Evolutionary conservation across 2,888 invertebrate species (phyloP), one percentile per base, ranked within the genome.

Genomic region (Agapetus fuscipes): DNA sequence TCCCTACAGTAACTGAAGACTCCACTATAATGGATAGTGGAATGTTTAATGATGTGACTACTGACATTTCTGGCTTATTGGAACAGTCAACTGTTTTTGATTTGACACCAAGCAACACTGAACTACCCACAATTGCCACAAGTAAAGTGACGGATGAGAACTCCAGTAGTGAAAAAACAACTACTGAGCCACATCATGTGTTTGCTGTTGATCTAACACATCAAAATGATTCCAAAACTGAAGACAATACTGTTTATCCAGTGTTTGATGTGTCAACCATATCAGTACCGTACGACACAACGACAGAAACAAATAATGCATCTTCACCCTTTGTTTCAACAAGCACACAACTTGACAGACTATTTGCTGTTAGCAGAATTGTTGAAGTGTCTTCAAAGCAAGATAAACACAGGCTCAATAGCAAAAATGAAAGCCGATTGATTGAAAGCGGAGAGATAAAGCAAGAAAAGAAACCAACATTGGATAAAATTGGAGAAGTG

Each of bases 401-500:
- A 53, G 74, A 74, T 20, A 76, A 75, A 54, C 64, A 72, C 34
- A 71, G 72, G 13, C 51, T 71, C 6, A 72, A 74, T 45, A 72
- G 72, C 47, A 72, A 75, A 39, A 72, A 69, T 47, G 59, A 66
- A 54, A 68, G 69, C 2, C 64, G 71, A 14, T 57, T 64, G 7
- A 66, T 72, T 32, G 71, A 72, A 55, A 66, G 68, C 49, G 67
- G 71, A 0, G 57, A 66, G 52, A 60, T 72, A 2, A 67, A 66
- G 52, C 60, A 76, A n/a, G 77, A 78, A 54, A 70, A 69, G 45
- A 63, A 73, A 52, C 77, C 79, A 1, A 71, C 70, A 11, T 52
- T 77, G 2, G 76, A 80, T 51, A 76, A 77, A 62, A 72, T 82
- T 44, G 81, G 81, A 30, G 80, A 78, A 58, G 77, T 83, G 0